These are phyloP conservation scores for Dicrurus megarhynchus DNA, from an alignment of 2,113 vertebrate species.

Conservation along the genomic window DNA sequence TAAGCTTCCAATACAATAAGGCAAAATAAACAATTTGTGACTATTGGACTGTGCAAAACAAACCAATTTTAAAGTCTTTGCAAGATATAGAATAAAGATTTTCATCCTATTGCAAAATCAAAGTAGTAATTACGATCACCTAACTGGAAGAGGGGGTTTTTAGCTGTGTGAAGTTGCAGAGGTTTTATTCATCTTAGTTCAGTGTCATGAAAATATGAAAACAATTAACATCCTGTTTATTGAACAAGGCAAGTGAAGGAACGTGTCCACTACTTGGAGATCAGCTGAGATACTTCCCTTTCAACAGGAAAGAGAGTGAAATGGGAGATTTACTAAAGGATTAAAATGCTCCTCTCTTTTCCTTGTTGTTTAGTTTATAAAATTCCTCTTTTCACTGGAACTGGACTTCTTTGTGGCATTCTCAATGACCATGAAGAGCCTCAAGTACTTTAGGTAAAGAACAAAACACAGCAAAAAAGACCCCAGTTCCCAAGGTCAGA, in stretches of 20 bases:
- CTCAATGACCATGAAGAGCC: neutral
- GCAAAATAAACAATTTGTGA: neutral
- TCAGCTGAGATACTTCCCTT: neutral
- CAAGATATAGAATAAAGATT: neutral
- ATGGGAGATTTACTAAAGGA: neutral
- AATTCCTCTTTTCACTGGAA: neutral
- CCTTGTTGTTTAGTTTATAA: neutral
- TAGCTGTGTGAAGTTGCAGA: neutral
- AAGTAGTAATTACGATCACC: neutral
- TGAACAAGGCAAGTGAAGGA: neutral
- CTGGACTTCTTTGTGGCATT: neutral
- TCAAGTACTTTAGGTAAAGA: neutral
- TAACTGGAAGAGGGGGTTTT: neutral
- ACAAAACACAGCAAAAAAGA: neutral
- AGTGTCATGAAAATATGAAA: neutral
- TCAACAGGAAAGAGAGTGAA: neutral
- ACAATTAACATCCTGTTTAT: neutral
- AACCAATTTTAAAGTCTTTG: neutral
- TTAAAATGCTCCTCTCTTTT: neutral
- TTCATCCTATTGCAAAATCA: neutral
- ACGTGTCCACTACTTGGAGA: neutral
- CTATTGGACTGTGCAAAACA: neutral
- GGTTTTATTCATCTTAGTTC: neutral
- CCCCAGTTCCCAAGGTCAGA: neutral
- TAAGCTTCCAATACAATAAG: neutral